phyloP scores from a whole-genome alignment of 2,113 vertebrate genomes.

The Nematolebias whitei region DNA sequence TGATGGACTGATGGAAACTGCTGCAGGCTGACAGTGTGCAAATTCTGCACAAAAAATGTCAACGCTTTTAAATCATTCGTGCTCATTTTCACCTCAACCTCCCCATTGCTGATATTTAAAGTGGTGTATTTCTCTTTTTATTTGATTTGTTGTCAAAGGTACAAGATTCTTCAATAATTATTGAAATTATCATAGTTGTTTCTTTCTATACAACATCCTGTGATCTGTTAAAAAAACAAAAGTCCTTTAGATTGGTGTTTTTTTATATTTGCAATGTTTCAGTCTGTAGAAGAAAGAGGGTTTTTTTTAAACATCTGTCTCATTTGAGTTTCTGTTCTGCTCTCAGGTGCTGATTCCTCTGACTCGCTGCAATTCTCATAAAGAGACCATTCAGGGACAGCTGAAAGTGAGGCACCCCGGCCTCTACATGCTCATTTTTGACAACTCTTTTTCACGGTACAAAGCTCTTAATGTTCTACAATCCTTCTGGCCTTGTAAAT shows the following conservation, averaged over 20 bases:
- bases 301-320: neutral
- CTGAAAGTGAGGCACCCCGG: conserved; percentile 88
- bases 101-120: neutral
- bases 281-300: no score
- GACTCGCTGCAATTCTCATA: conserved; percentile 92
- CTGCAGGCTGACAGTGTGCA: conserved; percentile 21
- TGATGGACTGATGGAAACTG: neutral
- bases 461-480: conserved; percentile 19
- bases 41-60: conserved; percentile 33
- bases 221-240: neutral
- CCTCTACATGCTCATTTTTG: conserved; percentile 91
- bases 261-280: no score
- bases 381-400: conserved; percentile 90
- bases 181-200: no score
- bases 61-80: conserved; percentile 6
- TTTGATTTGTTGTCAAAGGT: neutral
- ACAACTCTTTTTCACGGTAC: conserved; percentile 97
- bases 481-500: neutral
- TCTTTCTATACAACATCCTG: no score
- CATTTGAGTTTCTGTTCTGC: conserved; percentile 31
- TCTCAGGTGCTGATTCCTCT: conserved; percentile 93
- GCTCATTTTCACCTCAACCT: neutral
- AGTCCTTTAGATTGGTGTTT: neutral
- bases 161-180: neutral
- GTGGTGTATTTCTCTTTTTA: neutral